Percentiles rank a stretch among this genome's conserved stretches.
These are phyloP conservation scores for Sus cebifrons DNA, from an alignment of 2,797 vertebrate species.

Conservation along the genomic window DNA sequence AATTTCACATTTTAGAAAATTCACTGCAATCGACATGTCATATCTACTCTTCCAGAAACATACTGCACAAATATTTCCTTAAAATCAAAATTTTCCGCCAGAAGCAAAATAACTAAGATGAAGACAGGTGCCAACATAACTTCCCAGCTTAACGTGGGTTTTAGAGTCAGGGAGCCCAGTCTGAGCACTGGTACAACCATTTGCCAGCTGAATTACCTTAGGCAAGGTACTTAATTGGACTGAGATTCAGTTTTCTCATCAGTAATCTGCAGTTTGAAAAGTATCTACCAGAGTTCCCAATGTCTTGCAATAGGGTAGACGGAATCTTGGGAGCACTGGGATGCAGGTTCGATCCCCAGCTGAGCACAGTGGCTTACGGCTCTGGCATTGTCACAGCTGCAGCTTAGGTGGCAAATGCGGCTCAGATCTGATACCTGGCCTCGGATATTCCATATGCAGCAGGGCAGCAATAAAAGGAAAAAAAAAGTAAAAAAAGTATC, in stretches of 20 bases:
- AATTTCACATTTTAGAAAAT: conserved; percentile 57
- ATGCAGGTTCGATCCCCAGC: no score
- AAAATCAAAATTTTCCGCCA: conserved; percentile 56
- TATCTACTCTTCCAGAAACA: conserved; percentile 1
- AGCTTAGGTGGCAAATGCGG: no score
- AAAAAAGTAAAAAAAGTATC: background rate
- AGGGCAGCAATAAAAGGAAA: no score
- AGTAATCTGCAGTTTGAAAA: conserved; percentile 65
- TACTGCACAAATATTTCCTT: background rate
- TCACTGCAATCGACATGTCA: background rate
- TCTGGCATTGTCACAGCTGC: no score
- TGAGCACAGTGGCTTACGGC: no score
- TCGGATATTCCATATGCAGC: no score
- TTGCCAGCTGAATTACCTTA: background rate
- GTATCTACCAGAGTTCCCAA: background rate
- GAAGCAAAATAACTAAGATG: conserved; percentile 23
- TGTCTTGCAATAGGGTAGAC: no score
- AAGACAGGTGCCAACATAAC: background rate
- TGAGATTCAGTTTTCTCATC: conserved; percentile 8
- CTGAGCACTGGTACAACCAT: background rate
- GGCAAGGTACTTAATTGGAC: conserved; percentile 46
- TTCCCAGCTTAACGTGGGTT: background rate
- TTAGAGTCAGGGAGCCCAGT: background rate
- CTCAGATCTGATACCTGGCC: no score
- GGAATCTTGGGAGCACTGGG: no score